Base-by-base conservation (phyloP, 2,797 vertebrate genomes). In the Spinus olivaceus region DNA sequence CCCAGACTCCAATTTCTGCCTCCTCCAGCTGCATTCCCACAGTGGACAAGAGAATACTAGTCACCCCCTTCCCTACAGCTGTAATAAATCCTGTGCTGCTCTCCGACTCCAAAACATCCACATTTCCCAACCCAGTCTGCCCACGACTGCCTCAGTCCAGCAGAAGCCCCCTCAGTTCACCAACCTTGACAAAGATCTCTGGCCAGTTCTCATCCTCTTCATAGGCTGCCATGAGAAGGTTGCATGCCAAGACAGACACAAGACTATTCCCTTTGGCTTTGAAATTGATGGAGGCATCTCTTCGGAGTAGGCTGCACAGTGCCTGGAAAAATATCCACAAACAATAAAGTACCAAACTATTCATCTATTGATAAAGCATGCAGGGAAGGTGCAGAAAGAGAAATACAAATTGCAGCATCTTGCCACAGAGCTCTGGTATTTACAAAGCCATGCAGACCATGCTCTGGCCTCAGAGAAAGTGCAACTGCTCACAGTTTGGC, bases 141-240 rank as follows among this genome's bases (percentile, higher is more conserved):
- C 50, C 65, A 47, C 30, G 39, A 71, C 27, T 19, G 25, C 41
- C 61, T 73, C 56, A 25, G 10, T 5, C 20, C 32, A 32, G 53
- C 23, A 23, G 14, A 37, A 56, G n/a, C 19, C 22, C 65, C 25
- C 97, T 90, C 80, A 98, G 20, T 8, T 88, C 69, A 81, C 69
- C 24, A 50, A 95, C 99, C 98, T 99, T 99, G 39, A 99, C 99
- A 87, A 99, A 99, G 92, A 99, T 99, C 97, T 99, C 99, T 0
- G 99, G 99, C 99, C 99, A 99, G 98, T 99, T 99, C 95, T 99
- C 99, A 1, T 99, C 99, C 83, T 99, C 99, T 92, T 99, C 99
- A 0, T 99, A 99, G 0, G 99, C 99, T 2, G 99, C 99, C 99
- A 99, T 99, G 81, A 99, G 98, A 35, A 99, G 98, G 96, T 99